phyloP scores from a whole-genome alignment of 1,140 invertebrate genomes.

The Drosophila saltans region DNA sequence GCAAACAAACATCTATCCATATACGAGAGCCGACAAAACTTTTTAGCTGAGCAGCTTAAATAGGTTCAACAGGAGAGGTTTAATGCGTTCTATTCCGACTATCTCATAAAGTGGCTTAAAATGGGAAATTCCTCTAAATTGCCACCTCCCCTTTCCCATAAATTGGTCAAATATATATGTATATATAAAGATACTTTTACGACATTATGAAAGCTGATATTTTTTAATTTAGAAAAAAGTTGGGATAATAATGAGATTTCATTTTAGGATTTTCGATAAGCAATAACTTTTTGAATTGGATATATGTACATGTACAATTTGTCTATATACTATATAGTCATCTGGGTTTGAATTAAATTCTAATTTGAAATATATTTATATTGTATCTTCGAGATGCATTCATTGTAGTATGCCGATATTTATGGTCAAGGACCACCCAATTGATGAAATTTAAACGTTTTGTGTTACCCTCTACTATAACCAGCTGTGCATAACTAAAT shows the following conservation, averaged over 20 bases:
- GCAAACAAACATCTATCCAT: neutral
- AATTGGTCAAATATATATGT: neutral
- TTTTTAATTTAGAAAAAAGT: neutral
- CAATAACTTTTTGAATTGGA: too few species aligned
- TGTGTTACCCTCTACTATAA: conserved; percentile 2
- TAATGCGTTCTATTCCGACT: neutral
- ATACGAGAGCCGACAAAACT: conserved; percentile 8
- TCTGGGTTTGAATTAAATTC: too few species aligned
- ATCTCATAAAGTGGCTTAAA: conserved; percentile 8
- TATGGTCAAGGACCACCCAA: conserved; percentile 27
- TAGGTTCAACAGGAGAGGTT: conserved; percentile 11
- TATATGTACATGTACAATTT: too few species aligned
- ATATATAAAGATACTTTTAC: conserved; percentile 1
- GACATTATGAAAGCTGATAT: neutral
- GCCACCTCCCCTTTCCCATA: neutral
- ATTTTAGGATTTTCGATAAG: too few species aligned
- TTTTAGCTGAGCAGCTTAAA: conserved; percentile 10
- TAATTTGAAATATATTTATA: too few species aligned
- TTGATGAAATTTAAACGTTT: neutral
- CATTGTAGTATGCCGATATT: too few species aligned
- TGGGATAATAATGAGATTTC: neutral
- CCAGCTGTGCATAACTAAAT: conserved; percentile 65
- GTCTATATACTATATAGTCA: too few species aligned
- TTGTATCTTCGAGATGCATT: too few species aligned
- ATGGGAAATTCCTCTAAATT: neutral